Conservation (phyloP, 2,113 vertebrate species). For the Strigops habroptila region DNA sequence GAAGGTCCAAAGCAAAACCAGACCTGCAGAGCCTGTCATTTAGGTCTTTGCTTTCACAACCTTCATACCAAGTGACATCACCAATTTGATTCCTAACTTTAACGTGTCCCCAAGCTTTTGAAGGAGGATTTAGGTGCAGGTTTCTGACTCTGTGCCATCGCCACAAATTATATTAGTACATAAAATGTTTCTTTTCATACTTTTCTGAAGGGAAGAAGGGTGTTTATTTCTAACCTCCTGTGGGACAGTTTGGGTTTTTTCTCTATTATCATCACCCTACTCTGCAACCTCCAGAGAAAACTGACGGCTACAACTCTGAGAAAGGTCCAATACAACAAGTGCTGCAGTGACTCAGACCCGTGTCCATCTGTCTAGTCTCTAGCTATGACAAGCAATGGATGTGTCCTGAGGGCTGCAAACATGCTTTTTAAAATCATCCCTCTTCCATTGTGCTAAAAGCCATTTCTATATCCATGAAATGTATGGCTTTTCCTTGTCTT, state of each 20-base stretch:
- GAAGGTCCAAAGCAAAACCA: conserved; percentile 32
- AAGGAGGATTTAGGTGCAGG: not conserved
- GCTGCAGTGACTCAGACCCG: not conserved
- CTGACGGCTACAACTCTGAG: not conserved
- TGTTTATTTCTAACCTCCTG: not conserved
- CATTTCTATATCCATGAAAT: not conserved
- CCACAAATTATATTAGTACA: not conserved
- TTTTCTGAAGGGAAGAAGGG: not conserved
- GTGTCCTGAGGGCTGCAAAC: not conserved
- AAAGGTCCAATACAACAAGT: fast-evolving
- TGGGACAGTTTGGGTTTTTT: not conserved
- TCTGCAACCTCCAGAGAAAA: not conserved
- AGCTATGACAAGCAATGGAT: not conserved
- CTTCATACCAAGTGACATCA: not conserved
- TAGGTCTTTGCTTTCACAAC: not conserved
- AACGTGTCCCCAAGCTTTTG: not conserved
- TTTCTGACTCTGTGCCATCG: not conserved
- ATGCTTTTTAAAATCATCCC: not conserved
- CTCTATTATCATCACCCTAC: not conserved
- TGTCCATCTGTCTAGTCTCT: not conserved
- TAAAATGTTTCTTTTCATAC: not conserved
- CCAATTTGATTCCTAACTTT: not conserved
- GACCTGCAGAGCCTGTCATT: not conserved
- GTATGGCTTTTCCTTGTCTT: fast-evolving
- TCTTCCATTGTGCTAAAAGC: not conserved